Evolutionary conservation across 2,113 vertebrate genomes (phyloP), one percentile per base, ranked within the genome.

Genomic region (Quiscalus mexicanus): DNA sequence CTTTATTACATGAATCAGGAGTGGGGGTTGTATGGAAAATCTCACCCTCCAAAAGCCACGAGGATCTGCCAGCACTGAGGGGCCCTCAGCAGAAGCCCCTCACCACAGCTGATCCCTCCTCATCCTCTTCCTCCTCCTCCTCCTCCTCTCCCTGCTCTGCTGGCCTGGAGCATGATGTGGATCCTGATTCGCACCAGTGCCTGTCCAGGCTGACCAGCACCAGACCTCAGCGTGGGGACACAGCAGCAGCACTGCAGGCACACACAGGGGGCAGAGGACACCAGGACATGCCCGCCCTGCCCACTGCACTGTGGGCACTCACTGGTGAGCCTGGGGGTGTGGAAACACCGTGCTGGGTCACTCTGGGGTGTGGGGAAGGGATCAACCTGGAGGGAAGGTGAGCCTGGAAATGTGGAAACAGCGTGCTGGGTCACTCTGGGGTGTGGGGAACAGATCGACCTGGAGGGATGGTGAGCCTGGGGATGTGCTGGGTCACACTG

Each of bases 181-280:
- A 71, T 20, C 12, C 0, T 2, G 8, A 22, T 20, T 65, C 8
- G 2, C 84, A 28, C 58, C 84, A 35, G 15, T 5, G 1, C 28
- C 49, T 53, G 69, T 41, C 49, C 3, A 2, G 3, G 60, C 76
- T 67, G 62, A 45, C 12, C 62, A 42, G 15, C 56, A 4, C 55
- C 6, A 11, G 30, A 3, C 42, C 47, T 55, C 8, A 0, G 2
- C 1, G 0, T 0, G 12, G 47, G 55, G 71, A 60, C 93, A 33
- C 47, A 24, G 25, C 63, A 24, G 23, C 63, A 0, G 0, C 33
- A 15, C 21, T 22, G 2, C 4, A 6, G 82, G 50, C 55, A 70
- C 0, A 0, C n/a, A 5, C 7, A 17, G 45, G 52, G 3, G 0
- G 15, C 74, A 60, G 56, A 94, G 62, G 92, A 82, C 86, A 53